A percentile compares a stretch with the other conserved stretches of the same genome.
phyloP scores from a whole-genome alignment of 2,888 invertebrate species.

The Tuta absoluta region DNA sequence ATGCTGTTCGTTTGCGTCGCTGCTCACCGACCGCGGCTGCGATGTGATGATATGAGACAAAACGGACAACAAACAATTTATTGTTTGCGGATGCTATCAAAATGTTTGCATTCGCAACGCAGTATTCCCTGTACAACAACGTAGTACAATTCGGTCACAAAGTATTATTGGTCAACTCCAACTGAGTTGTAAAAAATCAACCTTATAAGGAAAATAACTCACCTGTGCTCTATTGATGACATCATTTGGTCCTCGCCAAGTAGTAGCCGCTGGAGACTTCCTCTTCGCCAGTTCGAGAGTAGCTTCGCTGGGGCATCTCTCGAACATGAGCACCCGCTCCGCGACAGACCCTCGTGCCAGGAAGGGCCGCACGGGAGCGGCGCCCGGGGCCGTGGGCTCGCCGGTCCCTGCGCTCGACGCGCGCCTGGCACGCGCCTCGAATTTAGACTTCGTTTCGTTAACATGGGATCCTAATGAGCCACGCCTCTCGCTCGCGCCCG shows the following conservation, averaged over 20 bases:
- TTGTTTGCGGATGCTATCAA: slow-evolving; percentile 36
- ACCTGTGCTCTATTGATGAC: slow-evolving; percentile 81
- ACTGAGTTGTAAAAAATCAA: background rate
- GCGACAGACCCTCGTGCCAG: slow-evolving; percentile 94
- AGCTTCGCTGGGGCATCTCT: slow-evolving; percentile 92
- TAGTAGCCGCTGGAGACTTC: slow-evolving; percentile 77
- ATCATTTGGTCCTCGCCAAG: slow-evolving; percentile 80
- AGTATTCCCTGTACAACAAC: slow-evolving; percentile 17
- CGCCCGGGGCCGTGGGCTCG: slow-evolving; percentile 60
- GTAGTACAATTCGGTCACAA: background rate
- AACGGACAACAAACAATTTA: slow-evolving; percentile 40
- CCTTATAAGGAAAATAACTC: slow-evolving; percentile 32
- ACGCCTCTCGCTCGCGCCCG: slow-evolving; percentile 71
- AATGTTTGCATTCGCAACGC: slow-evolving; percentile 21
- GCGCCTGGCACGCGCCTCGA: slow-evolving; percentile 75
- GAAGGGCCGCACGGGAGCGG: slow-evolving; percentile 88
- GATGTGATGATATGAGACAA: slow-evolving; percentile 41
- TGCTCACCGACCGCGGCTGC: slow-evolving; percentile 20
- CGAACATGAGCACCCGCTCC: slow-evolving; percentile 94
- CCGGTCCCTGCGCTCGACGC: slow-evolving; percentile 71
- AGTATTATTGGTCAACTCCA: background rate
- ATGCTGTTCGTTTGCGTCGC: slow-evolving; percentile 12
- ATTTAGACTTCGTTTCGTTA: slow-evolving; percentile 76
- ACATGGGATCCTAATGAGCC: slow-evolving; percentile 76
- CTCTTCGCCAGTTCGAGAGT: slow-evolving; percentile 84